phyloP scores from a whole-genome alignment of 2,113 vertebrate genomes.

The Ellobius talpinus region DNA sequence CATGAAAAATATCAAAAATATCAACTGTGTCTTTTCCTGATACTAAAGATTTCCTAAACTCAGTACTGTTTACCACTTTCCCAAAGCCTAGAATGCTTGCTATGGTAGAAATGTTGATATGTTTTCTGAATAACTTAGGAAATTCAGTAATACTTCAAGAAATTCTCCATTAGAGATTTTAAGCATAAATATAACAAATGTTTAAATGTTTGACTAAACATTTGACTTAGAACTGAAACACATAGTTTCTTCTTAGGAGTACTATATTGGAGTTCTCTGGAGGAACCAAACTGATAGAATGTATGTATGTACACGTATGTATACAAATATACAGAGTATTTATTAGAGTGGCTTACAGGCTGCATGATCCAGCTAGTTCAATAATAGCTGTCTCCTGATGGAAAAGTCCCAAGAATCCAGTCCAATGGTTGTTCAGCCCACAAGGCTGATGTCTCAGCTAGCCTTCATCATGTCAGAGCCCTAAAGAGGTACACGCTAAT shows the following conservation, averaged over 20 bases:
- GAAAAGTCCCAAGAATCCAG: background rate
- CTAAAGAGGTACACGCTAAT: background rate
- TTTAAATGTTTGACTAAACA: background rate
- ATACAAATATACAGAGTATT: background rate
- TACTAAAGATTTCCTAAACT: constrained; percentile 40
- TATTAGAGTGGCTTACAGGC: background rate
- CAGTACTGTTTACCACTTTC: background rate
- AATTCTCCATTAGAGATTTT: constrained; percentile 36
- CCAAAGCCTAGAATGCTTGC: constrained; percentile 10
- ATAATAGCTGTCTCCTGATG: background rate
- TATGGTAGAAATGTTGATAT: background rate
- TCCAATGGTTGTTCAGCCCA: background rate
- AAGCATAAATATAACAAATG: background rate
- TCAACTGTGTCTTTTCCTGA: background rate
- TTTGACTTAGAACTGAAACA: constrained; percentile 38
- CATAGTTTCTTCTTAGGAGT: background rate
- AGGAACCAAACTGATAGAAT: background rate
- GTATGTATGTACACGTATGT: background rate
- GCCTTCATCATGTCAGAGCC: background rate
- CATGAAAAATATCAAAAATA: background rate
- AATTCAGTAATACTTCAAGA: constrained; percentile 18
- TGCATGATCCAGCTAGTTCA: background rate
- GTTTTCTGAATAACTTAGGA: constrained; percentile 42
- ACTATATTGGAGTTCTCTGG: background rate
- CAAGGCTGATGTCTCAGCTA: background rate